Evolutionary conservation across 2,888 invertebrate species (phyloP), one percentile per base, ranked within the genome.

Genomic region (Harmothoe impar): DNA sequence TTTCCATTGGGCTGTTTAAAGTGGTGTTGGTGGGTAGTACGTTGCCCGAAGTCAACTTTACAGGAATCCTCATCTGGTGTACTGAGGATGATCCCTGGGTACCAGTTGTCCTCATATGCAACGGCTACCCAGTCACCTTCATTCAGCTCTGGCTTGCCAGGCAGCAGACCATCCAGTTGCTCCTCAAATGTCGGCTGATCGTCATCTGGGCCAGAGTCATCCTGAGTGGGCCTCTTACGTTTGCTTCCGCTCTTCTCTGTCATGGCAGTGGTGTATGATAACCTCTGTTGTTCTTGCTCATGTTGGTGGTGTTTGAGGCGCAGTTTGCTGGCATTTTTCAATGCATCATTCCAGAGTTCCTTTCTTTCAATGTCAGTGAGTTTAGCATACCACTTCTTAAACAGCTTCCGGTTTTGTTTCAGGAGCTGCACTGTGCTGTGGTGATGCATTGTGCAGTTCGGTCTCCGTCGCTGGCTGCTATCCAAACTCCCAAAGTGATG

Each of bases 91-190:
- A 78, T 84, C 3, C 88, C 88, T 29, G 88, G 88, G 33, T 88
- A 88, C 88, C 88, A 88, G 88, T 88, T 56, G 29, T 88, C 88
- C 31, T 88, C 10, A 31, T 88, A 88, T 54, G 88, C 88, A 31
- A 88, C 54, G n/a, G 56, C 88, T 5, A 88, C 56, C 54, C 88
- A 88, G 20, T 56, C 23, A 23, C 56, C 56, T 54, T 88, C 56
- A 0, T 23, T 52, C 31, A 88, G 31, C 20, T 52, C 31, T 52
- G 51, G 52, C 17, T 88, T 29, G 0, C 25, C 29, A 23, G 56
- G 88, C 56, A 88, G 29, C 88, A 56, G 0, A 56, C 54, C 23
- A 15, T 56, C 25, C 23, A 84, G 5, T 51, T 84, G 5, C 33
- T 35, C 43, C 20, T 84, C 84, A 0, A 43, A 20, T 23, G 84